Base-by-base conservation (phyloP, 2,113 vertebrate genomes). In the Nanorana parkeri region DNA sequence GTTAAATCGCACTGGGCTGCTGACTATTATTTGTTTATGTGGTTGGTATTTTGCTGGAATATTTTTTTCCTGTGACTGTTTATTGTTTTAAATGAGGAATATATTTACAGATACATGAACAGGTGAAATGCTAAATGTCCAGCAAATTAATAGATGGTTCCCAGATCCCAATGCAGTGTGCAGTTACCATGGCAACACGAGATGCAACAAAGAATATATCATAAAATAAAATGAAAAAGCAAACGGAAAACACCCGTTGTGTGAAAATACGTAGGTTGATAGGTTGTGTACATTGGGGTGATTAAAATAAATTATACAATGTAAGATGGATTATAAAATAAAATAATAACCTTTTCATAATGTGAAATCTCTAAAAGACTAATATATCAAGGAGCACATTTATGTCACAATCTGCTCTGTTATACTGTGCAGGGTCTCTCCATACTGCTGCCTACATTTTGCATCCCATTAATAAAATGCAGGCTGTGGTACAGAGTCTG, bases 51-150 rank as follows among this genome's bases (percentile, higher is more conserved):
- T 51, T 15, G 15, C 6, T 52, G 19, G 21, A 71, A 71, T 54
- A 23, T 54, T 54, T 10, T 71, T 71, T 71, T 71, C 32, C 26
- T 67, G 29, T 17, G 41, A 16, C n/a, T 67, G 20, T 67, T 32
- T 36, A 67, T 66, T 66, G 28, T 67, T 67, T 75, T 32, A 47
- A 76, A 76, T 41, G 20, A 32, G 21, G 19, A 61, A 32, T 61
- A 15, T 76, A 47, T 63, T 76, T 76, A 24, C 52, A 58, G 54
- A 73, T 32, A 23, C 41, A 24, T 76, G 29, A 63, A 76, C 29
- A 19, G 52, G 29, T 51, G 56, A 28, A 76, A 63, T 76, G 55
- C 20, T 75, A 60, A 75, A 75, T n/a, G 56, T 21, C 32, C 73
- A 63, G 32, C 23, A 23, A 24, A 13, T 51, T 47, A 77, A 77